Evolutionary conservation across 2,113 vertebrate species (phyloP), one percentile per base, ranked within the genome.

Genomic region (Phocoena sinus): DNA sequence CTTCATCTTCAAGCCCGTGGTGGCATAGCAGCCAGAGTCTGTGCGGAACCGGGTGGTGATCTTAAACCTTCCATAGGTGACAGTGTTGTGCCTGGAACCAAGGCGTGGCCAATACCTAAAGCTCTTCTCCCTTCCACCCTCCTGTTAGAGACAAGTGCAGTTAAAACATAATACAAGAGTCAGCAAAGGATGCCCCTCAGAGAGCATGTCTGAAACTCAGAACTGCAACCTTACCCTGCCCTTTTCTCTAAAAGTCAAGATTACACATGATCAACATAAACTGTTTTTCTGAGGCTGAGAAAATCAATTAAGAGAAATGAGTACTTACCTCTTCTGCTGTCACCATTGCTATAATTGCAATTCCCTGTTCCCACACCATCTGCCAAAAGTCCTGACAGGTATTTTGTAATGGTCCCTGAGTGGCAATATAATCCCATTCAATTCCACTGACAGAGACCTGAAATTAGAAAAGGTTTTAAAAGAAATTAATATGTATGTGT

Each of bases 321-420:
- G 28, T 17, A 94, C 98, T 53, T 77, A 99, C 99, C 99, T 99
- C 99, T 94, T 99, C 99, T 7, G 99, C 99, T 0, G 99, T 99
- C 92, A 99, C 99, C 99, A 99, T 99, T 53, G 99, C 99, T 94
- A 99, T 99, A 92, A 99, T 99, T 5, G 99, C 98, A 93, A 99
- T 98, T 15, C 99, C 99, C 98, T 99, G 99, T 82, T 99, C 99
- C 99, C 99, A 99, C 92, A 99, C 99, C 99, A 99, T 99, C 98
- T 99, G 99, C 99, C 99, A 99, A 98, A 99, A 99, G 97, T 99
- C 99, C 97, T 99, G 99, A 95, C 99, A 99, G 1, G 99, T 99
- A 83, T 99, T 99, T 31, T 99, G 98, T 94, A 99, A 96, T 8
- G 99, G 99, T 41, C 99, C 99, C 98, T 99, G 99, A 0, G 99